phyloP scores from a whole-genome alignment of 2,888 invertebrate species.

The Drosophila formosana region DNA sequence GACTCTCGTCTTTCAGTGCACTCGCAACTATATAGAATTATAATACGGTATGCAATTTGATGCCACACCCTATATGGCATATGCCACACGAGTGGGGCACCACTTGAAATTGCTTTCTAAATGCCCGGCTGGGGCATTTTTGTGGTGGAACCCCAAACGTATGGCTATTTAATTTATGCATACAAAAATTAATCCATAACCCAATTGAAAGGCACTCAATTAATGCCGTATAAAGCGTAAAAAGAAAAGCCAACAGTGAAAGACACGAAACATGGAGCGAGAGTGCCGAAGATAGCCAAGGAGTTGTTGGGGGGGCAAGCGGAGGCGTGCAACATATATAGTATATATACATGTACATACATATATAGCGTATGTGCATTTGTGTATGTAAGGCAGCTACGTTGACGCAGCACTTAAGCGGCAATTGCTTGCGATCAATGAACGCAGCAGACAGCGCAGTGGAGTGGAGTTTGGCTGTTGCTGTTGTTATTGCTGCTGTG shows the following conservation, averaged over 20 bases:
- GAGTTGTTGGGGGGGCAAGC: constrained; percentile 34
- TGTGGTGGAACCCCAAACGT: constrained; percentile 40
- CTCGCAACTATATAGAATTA: neutral
- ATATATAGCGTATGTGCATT: constrained; percentile 1
- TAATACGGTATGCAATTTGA: constrained; percentile 39
- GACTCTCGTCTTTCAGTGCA: neutral
- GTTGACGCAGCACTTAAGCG: constrained; percentile 78
- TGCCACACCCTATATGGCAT: constrained; percentile 68
- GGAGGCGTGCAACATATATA: constrained; percentile 33
- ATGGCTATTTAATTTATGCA: constrained; percentile 79
- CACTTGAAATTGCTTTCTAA: constrained; percentile 78
- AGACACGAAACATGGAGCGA: constrained; percentile 69
- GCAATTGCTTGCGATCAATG: constrained; percentile 77
- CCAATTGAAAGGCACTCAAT: constrained; percentile 79
- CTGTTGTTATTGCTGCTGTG: constrained; percentile 42
- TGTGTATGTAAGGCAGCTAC: constrained; percentile 73
- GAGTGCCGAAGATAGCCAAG: constrained; percentile 43
- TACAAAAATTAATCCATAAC: constrained; percentile 79
- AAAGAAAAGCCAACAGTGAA: constrained; percentile 74
- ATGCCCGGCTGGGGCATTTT: constrained; percentile 45
- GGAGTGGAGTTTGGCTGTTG: constrained; percentile 62
- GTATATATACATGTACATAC: neutral
- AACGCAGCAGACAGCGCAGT: constrained; percentile 53
- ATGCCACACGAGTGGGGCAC: constrained; percentile 31
- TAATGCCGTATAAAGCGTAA: constrained; percentile 70